A percentile compares a stretch with the other conserved stretches of the same genome.
These are phyloP conservation scores for Ariolimax columbianus DNA, from an alignment of 2,888 invertebrate genomes.

Conservation along the genomic window DNA sequence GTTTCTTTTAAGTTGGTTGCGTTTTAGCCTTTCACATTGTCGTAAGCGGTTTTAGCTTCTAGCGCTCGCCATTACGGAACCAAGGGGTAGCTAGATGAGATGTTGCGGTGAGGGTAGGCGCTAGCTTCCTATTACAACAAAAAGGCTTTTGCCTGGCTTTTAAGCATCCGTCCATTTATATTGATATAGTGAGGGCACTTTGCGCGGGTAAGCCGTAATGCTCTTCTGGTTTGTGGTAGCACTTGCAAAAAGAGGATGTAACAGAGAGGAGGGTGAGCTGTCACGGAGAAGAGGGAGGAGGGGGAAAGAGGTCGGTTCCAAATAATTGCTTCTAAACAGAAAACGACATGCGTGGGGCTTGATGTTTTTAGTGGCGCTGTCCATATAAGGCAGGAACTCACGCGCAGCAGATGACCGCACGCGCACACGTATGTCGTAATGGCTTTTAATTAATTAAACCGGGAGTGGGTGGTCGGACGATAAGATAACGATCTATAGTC, in stretches of 20 bases:
- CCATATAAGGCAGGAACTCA: too few species aligned
- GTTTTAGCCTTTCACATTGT: conserved; percentile 32
- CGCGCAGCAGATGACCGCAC: too few species aligned
- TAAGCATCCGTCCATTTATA: conserved; percentile 43
- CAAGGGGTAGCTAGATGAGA: conserved; percentile 1
- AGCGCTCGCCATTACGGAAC: conserved; percentile 24
- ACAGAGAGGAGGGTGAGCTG: too few species aligned
- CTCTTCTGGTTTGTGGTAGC: background rate
- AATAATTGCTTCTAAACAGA: conserved; percentile 1
- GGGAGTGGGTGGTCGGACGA: too few species aligned
- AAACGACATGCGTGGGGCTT: too few species aligned
- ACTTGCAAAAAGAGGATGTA: background rate
- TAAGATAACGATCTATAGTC: too few species aligned
- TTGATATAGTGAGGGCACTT: conserved; percentile 40
- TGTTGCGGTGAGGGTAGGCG: background rate
- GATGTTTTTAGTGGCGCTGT: too few species aligned
- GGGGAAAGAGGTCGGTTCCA: background rate
- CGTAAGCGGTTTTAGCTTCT: conserved; percentile 25
- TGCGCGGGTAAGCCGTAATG: conserved; percentile 10
- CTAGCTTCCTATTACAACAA: conserved; percentile 41
- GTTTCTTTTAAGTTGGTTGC: background rate
- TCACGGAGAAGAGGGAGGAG: too few species aligned
- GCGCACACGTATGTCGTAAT: too few species aligned
- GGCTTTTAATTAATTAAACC: too few species aligned
- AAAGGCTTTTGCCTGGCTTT: conserved; percentile 50